phyloP scores from a whole-genome alignment of 2,797 vertebrate species.

The Enteromius argenteus region DNA sequence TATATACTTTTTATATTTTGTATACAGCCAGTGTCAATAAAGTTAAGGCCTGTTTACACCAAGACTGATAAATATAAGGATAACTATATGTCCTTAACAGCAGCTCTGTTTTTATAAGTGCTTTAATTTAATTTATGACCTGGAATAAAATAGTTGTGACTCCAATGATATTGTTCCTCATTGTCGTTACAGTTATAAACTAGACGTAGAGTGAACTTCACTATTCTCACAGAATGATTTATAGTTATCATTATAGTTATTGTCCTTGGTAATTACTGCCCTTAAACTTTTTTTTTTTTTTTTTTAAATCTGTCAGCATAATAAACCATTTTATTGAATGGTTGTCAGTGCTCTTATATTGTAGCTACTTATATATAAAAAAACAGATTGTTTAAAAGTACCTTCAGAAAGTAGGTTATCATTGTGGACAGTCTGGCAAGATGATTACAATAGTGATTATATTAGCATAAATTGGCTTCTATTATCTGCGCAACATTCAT shows the following conservation, averaged over 20 bases:
- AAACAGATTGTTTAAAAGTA: not conserved
- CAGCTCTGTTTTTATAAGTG: not conserved
- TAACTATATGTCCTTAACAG: not conserved
- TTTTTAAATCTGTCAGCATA: not conserved
- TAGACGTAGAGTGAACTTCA: not conserved
- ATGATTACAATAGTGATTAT: slow-evolving; percentile 22
- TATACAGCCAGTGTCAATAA: not conserved
- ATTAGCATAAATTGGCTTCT: slow-evolving; percentile 27
- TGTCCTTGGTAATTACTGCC: not conserved
- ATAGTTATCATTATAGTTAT: not conserved
- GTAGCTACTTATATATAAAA: not conserved
- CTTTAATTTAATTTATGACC: not conserved
- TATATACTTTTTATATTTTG: not conserved
- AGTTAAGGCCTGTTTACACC: not conserved
- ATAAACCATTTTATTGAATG: slow-evolving; percentile 22
- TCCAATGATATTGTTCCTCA: not conserved
- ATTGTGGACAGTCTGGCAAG: not conserved
- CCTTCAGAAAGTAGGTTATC: not conserved
- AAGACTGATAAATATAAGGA: not conserved
- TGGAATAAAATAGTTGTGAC: not conserved
- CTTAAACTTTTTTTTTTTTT: not conserved
- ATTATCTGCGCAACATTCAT: slow-evolving; percentile 2
- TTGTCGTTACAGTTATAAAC: not conserved
- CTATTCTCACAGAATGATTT: not conserved
- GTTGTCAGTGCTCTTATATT: slow-evolving; percentile 26